Evolutionary conservation across 1,140 invertebrate species (phyloP).

Genomic region (Oreohelix idahoensis): DNA sequence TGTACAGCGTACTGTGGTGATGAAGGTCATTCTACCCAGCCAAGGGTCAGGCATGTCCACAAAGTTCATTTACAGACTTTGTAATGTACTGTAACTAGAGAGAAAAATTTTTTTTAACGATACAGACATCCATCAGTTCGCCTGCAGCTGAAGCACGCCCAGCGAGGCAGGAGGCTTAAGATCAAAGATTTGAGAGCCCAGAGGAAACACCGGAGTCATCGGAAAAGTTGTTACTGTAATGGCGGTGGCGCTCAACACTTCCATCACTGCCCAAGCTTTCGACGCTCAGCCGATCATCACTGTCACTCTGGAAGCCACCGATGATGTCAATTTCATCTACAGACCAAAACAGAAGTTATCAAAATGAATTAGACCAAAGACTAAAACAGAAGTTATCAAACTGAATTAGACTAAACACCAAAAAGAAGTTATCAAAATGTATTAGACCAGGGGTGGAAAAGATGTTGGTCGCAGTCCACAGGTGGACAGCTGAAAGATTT

Average conservation of each 20-base stretch:
- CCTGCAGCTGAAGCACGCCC: slow-evolving; percentile 6
- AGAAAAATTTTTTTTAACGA: slow-evolving; percentile 8
- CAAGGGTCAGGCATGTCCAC: not conserved
- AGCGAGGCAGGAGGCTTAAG: not conserved
- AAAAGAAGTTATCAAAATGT: too few species aligned
- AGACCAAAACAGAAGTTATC: slow-evolving; percentile 65
- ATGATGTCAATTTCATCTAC: slow-evolving; percentile 91
- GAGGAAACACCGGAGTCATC: slow-evolving; percentile 33
- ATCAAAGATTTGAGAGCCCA: slow-evolving; percentile 32
- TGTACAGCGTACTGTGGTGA: not conserved
- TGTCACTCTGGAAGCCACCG: slow-evolving; percentile 88
- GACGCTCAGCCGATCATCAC: slow-evolving; percentile 78
- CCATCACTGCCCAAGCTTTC: slow-evolving; percentile 58
- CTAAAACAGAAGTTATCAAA: too few species aligned
- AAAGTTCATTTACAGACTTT: not conserved
- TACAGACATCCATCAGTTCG: not conserved
- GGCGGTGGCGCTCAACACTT: slow-evolving; percentile 47
- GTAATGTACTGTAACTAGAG: not conserved
- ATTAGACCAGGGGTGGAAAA: too few species aligned
- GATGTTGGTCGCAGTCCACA: too few species aligned
- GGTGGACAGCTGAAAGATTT: too few species aligned
- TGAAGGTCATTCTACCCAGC: not conserved
- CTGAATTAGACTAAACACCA: too few species aligned
- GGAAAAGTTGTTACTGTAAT: slow-evolving; percentile 34
- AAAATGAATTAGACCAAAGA: too few species aligned